These are phyloP conservation scores for Eulacestoma nigropectus DNA, from an alignment of 2,113 vertebrate genomes.

Conservation along the genomic window DNA sequence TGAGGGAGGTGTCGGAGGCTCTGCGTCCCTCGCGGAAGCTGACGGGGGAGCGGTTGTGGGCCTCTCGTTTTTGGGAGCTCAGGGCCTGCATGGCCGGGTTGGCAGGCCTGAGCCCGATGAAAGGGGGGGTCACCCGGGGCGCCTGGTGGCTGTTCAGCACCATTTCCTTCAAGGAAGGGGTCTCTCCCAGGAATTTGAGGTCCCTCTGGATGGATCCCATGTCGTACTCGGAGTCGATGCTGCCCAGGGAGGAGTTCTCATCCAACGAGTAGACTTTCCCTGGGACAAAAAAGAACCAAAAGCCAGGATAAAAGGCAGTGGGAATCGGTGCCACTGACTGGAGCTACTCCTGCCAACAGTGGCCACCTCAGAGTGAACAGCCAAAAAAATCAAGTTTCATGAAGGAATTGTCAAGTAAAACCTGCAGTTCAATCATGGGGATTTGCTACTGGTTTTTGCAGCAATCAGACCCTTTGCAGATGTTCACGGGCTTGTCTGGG, in stretches of 20 bases:
- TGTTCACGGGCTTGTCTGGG: neutral
- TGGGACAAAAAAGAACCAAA: conserved; percentile 37
- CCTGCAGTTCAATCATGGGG: neutral
- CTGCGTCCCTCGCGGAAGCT: conserved; percentile 95
- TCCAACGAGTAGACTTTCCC: conserved; percentile 86
- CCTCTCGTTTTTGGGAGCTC: conserved; percentile 84
- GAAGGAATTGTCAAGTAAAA: neutral
- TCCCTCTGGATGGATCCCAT: conserved; percentile 89
- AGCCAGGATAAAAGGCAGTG: neutral
- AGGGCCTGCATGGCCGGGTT: conserved; percentile 89
- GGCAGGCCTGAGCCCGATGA: conserved; percentile 81
- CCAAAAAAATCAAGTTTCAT: neutral
- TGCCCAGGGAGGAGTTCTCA: conserved; percentile 88
- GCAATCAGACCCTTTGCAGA: neutral
- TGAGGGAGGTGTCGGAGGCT: conserved; percentile 95
- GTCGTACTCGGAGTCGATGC: conserved; percentile 88
- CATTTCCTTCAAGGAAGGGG: conserved; percentile 80
- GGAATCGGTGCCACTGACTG: neutral
- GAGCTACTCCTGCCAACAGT: neutral
- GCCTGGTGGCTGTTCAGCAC: conserved; percentile 75
- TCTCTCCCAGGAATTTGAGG: conserved; percentile 82
- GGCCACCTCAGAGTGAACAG: neutral
- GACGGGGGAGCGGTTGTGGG: conserved; percentile 93
- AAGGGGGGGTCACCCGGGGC: conserved; percentile 71
- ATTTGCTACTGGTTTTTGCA: neutral